Evolutionary conservation across 1,140 invertebrate species (phyloP).

Genomic region (Cherax quadricarinatus): DNA sequence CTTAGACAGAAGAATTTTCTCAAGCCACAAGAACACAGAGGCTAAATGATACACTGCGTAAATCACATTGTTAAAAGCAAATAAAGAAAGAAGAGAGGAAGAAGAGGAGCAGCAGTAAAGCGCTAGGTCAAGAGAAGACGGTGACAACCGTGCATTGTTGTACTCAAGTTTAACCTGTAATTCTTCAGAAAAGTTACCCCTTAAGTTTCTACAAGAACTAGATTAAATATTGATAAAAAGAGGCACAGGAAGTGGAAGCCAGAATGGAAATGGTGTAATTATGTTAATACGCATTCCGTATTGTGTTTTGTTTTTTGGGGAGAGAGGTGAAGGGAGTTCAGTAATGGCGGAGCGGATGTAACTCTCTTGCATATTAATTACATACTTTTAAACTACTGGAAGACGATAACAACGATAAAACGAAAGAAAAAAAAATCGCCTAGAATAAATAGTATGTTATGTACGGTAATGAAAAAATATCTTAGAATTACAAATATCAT

Average conservation of each 20-base stretch:
- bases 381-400: not conserved
- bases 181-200: too few relatives aligned
- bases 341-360: not conserved
- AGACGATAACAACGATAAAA: not conserved
- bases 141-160: not conserved
- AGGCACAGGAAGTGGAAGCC: not conserved
- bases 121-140: not conserved
- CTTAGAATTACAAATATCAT: too few relatives aligned
- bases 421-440: too few relatives aligned
- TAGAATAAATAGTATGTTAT: too few relatives aligned
- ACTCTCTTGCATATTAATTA: not conserved
- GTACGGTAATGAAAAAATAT: too few relatives aligned
- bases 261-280: not conserved
- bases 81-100: too few relatives aligned
- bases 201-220: not conserved
- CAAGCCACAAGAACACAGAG: too few relatives aligned
- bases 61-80: too few relatives aligned
- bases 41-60: too few relatives aligned
- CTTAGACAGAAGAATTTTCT: too few relatives aligned
- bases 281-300: not conserved
- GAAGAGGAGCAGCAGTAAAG: too few relatives aligned
- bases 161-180: not conserved
- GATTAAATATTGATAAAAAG: constrained; percentile 14
- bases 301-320: not conserved
- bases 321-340: not conserved